These are phyloP conservation scores for Mythimna impura DNA, from an alignment of 2,888 invertebrate species.

Conservation along the genomic window DNA sequence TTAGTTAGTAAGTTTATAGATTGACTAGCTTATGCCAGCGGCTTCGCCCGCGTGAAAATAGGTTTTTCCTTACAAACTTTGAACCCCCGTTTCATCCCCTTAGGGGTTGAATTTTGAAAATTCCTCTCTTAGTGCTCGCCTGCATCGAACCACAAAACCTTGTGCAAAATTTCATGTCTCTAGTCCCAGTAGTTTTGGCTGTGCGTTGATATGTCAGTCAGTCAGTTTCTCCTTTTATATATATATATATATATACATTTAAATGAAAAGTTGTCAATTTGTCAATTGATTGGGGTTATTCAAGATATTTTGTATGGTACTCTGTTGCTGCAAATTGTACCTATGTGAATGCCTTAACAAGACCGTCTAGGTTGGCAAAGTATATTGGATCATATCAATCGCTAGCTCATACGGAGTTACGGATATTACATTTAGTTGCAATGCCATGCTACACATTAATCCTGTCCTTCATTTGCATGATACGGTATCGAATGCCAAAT, in stretches of 20 bases:
- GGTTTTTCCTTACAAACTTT: no score
- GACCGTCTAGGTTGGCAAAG: conserved; percentile 9
- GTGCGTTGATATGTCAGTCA: no score
- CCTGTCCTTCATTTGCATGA: conserved; percentile 30
- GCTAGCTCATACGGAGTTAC: conserved; percentile 29
- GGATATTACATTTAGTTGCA: conserved; percentile 42
- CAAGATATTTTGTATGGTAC: background rate
- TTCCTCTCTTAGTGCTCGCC: no score
- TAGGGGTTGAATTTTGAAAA: no score
- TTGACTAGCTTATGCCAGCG: no score
- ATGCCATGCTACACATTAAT: conserved; percentile 28
- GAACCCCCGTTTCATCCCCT: no score
- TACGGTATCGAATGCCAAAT: conserved; percentile 39
- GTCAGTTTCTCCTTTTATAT: no score
- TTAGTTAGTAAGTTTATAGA: background rate
- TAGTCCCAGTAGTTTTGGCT: no score
- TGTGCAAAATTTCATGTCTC: no score
- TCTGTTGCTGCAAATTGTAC: background rate
- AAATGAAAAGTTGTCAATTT: background rate
- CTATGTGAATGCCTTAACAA: background rate
- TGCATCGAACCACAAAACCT: no score
- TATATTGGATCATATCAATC: conserved; percentile 42
- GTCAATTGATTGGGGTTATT: background rate
- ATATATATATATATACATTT: no score
- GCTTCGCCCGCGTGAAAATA: no score